Evolutionary conservation across 2,888 invertebrate genomes (phyloP).

Genomic region (Melanchra persicariae): DNA sequence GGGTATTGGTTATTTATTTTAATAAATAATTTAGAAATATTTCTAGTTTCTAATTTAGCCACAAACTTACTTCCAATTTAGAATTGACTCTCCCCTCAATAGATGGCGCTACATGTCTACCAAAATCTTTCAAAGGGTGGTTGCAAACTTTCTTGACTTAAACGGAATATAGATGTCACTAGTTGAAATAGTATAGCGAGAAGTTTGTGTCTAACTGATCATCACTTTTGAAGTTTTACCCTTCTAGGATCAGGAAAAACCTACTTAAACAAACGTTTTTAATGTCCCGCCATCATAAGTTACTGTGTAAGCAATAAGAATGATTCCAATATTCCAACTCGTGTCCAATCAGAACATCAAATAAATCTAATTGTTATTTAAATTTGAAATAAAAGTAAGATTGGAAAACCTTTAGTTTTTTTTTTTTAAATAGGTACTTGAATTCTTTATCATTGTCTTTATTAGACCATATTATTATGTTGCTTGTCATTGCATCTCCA

Average conservation of each 20-base stretch:
- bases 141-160: slow-evolving; percentile 1
- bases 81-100: slow-evolving; percentile 53
- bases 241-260: no score
- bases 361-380: no score
- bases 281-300: no score
- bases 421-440: neutral
- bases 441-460: neutral
- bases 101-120: slow-evolving; percentile 75
- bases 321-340: neutral
- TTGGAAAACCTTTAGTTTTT: no score
- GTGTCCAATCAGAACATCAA: neutral
- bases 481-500: no score
- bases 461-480: no score
- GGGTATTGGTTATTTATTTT: neutral
- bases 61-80: neutral
- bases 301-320: neutral
- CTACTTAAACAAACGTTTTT: no score
- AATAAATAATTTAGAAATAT: neutral
- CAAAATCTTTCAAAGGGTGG: neutral
- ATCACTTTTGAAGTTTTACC: neutral
- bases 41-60: neutral
- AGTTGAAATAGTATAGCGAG: slow-evolving; percentile 29
- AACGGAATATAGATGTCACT: slow-evolving; percentile 69
- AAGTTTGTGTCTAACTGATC: neutral
- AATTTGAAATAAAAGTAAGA: no score